A percentile compares a stretch with the other conserved stretches of the same genome.
phyloP scores from a whole-genome alignment of 1,140 invertebrate species.

The Dermatophagoides farinae region DNA sequence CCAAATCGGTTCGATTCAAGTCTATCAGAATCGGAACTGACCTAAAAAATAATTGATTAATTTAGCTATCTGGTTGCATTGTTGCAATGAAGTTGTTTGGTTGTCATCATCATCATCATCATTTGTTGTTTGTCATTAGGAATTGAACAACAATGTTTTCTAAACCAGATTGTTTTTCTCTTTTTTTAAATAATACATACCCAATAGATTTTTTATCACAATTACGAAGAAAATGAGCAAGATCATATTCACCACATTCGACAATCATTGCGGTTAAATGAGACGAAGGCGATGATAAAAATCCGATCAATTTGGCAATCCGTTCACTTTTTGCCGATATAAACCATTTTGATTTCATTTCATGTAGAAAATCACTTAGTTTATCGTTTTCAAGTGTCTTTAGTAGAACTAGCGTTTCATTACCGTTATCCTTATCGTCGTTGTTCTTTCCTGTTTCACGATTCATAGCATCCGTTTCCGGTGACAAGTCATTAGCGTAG shows the following conservation, averaged over 20 bases:
- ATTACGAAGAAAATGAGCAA: neutral
- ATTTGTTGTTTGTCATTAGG: too few species aligned
- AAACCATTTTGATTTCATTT: neutral
- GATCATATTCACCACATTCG: constrained; percentile 10
- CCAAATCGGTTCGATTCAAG: too few species aligned
- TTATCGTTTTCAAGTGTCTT: constrained; percentile 5
- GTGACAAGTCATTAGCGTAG: constrained; percentile 1
- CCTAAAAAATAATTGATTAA: too few species aligned
- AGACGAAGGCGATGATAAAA: neutral
- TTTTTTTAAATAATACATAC: neutral
- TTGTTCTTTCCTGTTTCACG: neutral
- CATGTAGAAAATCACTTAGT: constrained; percentile 2
- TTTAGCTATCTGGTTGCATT: too few species aligned
- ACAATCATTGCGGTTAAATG: neutral
- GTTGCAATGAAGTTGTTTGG: too few species aligned
- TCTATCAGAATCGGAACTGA: too few species aligned
- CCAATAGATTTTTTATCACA: constrained; percentile 9
- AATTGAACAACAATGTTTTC: too few species aligned
- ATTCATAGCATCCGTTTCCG: constrained; percentile 1
- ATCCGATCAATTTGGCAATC: constrained; percentile 6
- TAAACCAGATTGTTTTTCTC: too few species aligned
- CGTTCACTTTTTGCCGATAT: constrained; percentile 3
- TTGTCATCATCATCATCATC: too few species aligned
- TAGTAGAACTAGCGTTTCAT: neutral
- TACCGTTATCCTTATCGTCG: neutral